Evolutionary conservation across 2,113 vertebrate species (phyloP).

Genomic region (Sebastes schlegelii): DNA sequence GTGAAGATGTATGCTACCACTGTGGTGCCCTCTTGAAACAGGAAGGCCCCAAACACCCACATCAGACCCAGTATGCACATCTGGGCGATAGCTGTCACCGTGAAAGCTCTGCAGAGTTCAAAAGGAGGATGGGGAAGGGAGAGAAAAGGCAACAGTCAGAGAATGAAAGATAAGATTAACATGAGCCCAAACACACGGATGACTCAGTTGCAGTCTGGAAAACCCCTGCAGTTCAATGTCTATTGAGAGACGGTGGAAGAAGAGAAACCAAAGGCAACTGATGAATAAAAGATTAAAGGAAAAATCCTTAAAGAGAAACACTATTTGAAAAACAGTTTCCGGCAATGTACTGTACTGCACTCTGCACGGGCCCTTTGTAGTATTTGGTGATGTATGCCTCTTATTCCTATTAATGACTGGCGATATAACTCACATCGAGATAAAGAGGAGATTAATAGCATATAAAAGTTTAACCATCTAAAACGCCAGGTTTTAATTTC

Average conservation of each 20-base stretch:
- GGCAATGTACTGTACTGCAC: no score
- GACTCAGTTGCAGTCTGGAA: conserved; percentile 41
- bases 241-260: not conserved
- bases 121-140: not conserved
- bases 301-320: no score
- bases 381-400: no score
- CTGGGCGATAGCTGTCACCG: conserved; percentile 89
- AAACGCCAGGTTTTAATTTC: no score
- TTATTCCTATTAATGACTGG: no score
- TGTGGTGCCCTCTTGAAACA: conserved; percentile 74
- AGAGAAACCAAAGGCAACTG: no score
- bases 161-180: conserved; percentile 22
- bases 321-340: no score
- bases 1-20: conserved; percentile 85
- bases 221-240: conserved; percentile 9
- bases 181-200: not conserved
- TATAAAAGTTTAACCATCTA: no score
- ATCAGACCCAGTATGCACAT: conserved; percentile 89
- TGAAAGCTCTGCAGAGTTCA: conserved; percentile 81
- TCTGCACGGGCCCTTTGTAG: no score
- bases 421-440: no score
- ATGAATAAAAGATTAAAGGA: no score
- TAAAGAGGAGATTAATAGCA: no score
- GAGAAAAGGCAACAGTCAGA: conserved; percentile 4
- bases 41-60: conserved; percentile 90